Evolutionary conservation across 1,140 invertebrate genomes (phyloP).

Genomic region (Sarcophaga peregrina): DNA sequence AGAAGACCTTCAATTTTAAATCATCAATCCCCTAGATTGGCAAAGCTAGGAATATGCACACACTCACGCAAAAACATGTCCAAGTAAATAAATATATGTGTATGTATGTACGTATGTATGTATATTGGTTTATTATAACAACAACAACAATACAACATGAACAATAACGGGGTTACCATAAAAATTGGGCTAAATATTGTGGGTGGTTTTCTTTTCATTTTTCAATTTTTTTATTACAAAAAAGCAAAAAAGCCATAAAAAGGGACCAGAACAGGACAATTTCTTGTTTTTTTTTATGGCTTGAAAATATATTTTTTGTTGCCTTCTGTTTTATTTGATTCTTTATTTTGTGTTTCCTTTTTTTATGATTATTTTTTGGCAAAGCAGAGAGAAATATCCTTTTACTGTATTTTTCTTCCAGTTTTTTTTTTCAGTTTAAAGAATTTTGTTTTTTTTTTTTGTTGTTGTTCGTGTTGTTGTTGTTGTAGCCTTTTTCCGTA

Average conservation of each 20-base stretch:
- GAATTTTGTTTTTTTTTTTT: not conserved
- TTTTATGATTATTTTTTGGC: not conserved
- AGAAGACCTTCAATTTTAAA: too few relatives aligned
- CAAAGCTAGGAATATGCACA: too few relatives aligned
- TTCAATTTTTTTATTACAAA: not conserved
- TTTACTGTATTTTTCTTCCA: not conserved
- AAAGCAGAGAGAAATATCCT: constrained; percentile 1
- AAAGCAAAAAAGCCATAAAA: not conserved
- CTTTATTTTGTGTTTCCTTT: too few relatives aligned
- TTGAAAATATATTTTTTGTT: constrained; percentile 48
- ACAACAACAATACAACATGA: not conserved
- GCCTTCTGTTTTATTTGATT: constrained; percentile 3
- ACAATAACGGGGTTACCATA: too few relatives aligned
- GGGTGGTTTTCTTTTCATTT: not conserved
- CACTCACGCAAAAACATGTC: not conserved
- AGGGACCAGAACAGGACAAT: not conserved
- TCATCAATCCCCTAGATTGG: too few relatives aligned
- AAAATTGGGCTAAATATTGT: constrained; percentile 22
- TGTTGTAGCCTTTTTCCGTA: constrained; percentile 2
- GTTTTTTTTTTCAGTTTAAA: constrained; percentile 13
- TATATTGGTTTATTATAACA: not conserved
- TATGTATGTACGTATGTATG: not conserved
- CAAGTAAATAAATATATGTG: not conserved
- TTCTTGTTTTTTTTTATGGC: constrained; percentile 4
- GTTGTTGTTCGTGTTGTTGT: not conserved